A percentile compares a stretch with the other conserved stretches of the same genome.
Conservation (phyloP, 2,113 vertebrate genomes). For the Sclerurus mexicanus region DNA sequence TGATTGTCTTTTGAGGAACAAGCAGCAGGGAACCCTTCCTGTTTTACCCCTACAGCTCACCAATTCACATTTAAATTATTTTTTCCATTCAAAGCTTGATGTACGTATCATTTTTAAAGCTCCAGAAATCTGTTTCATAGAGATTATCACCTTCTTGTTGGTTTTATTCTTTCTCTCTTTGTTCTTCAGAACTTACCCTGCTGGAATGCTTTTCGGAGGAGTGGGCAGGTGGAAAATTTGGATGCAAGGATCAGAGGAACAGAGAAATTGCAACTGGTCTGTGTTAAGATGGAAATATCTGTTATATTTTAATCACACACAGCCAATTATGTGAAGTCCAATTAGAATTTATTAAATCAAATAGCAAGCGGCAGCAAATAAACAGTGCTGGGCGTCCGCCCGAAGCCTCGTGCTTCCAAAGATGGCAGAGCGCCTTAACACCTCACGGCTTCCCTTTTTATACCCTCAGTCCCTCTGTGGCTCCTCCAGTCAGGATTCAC, state of each 20-base stretch:
- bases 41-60: background rate
- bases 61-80: background rate
- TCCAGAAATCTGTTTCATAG: background rate
- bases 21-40: background rate
- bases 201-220: background rate
- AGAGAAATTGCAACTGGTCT: background rate
- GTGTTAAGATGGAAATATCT: background rate
- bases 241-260: background rate
- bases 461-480: no score
- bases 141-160: background rate
- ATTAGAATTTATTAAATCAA: no score
- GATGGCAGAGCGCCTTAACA: no score
- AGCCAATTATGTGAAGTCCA: no score
- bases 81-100: background rate
- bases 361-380: no score
- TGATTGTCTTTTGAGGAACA: background rate
- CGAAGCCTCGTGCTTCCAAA: no score
- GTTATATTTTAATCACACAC: no score
- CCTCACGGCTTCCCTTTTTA: no score
- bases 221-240: accelerated
- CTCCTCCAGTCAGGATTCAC: no score
- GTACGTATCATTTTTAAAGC: background rate
- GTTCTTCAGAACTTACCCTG: background rate
- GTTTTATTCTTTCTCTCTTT: background rate
- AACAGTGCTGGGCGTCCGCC: no score